Conservation (phyloP, 1,140 invertebrate genomes). For the Magallana ariakensis region DNA sequence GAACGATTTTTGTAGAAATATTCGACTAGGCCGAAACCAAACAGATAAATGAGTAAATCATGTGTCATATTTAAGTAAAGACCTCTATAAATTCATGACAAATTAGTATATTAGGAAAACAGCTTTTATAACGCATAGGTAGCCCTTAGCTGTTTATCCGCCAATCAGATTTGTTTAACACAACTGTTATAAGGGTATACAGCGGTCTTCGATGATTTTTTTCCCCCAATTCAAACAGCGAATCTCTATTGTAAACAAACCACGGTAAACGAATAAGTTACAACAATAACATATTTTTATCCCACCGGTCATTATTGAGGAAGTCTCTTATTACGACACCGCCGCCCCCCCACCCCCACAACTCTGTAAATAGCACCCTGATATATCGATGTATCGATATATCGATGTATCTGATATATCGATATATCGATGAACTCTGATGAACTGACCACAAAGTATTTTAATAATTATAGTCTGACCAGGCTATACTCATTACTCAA, state of each 20-base stretch:
- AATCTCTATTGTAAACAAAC: constrained; percentile 16
- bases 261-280: background rate
- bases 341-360: too few relatives aligned
- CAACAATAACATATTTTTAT: constrained; percentile 22
- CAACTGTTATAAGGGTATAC: background rate
- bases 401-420: background rate
- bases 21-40: too few relatives aligned
- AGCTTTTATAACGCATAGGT: background rate
- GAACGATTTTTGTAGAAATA: too few relatives aligned
- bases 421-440: background rate
- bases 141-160: background rate
- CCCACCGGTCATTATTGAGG: background rate
- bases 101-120: background rate
- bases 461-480: background rate
- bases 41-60: too few relatives aligned
- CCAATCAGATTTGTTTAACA: constrained; percentile 21
- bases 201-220: background rate
- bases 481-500: background rate
- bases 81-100: too few relatives aligned
- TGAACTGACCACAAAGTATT: background rate
- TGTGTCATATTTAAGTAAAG: too few relatives aligned
- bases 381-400: background rate
- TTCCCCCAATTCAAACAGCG: constrained; percentile 2
- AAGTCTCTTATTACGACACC: background rate
- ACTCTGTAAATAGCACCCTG: background rate